These are phyloP conservation scores for Schrankia costaestrigalis DNA, from an alignment of 2,888 invertebrate species.

Conservation along the genomic window DNA sequence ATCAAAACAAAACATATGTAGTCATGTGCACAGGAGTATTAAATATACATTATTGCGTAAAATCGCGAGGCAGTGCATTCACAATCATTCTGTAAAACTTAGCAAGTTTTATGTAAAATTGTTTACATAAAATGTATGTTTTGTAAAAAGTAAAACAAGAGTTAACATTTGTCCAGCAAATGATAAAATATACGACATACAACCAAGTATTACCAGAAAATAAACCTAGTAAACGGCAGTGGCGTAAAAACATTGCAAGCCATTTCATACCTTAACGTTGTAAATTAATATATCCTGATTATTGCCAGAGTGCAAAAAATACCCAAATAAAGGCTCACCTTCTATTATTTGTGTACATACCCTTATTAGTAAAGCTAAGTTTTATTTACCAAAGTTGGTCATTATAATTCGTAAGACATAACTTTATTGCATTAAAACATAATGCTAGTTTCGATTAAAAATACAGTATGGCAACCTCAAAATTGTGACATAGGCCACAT, in stretches of 20 bases:
- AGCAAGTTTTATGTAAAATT: slow-evolving; percentile 12
- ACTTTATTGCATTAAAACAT: slow-evolving; percentile 34
- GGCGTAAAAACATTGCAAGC: no score
- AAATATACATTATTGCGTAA: slow-evolving; percentile 26
- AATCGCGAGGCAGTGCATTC: slow-evolving; percentile 26
- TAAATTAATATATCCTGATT: not conserved
- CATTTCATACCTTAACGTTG: no score
- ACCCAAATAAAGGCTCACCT: slow-evolving; percentile 6
- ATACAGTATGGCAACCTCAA: slow-evolving; percentile 10
- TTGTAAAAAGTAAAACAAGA: no score
- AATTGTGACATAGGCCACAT: no score
- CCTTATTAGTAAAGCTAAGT: slow-evolving; percentile 32
- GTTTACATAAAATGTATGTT: no score
- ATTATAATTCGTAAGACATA: slow-evolving; percentile 40
- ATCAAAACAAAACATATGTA: slow-evolving; percentile 27
- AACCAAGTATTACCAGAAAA: no score
- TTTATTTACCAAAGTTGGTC: slow-evolving; percentile 40
- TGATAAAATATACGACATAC: no score
- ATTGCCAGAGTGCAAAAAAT: slow-evolving; percentile 8
- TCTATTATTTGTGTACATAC: slow-evolving; percentile 25
- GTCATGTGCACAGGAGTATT: slow-evolving; percentile 34
- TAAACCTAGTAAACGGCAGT: no score
- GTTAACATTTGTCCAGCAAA: no score
- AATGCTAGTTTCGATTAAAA: slow-evolving; percentile 27
- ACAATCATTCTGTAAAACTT: slow-evolving; percentile 18